Base-by-base conservation (phyloP, 2,888 invertebrate species). In the Drepanosiphum platanoidis region DNA sequence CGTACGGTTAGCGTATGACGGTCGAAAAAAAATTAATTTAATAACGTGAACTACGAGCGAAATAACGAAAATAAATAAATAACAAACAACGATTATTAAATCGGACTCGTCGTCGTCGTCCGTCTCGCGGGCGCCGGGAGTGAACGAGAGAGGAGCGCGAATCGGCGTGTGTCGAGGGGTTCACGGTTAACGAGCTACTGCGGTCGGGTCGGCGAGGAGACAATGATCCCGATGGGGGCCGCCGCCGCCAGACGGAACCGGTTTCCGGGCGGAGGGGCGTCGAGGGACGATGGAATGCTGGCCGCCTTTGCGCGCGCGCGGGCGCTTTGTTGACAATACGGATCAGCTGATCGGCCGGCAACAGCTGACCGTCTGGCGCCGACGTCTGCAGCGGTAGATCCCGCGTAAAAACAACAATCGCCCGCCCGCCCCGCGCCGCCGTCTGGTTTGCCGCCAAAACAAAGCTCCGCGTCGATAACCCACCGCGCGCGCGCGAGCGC, bases 231-330 rank as follows among this genome's bases (percentile, higher is more conserved):
- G 32, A 75, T n/a, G 75, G 64, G 30, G 77, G 77, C 52, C 39
- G 66, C 72, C 71, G 39, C 34, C 66, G 42, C 42, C 42, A 72
- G 74, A 74, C 83, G 83, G 52, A 75, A 84, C 83, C 68, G 83
- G 83, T 84, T 82, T 30, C 7, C 46, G 83, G 22, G 30, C 52
- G 39, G 77, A 58, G 84, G 32, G 74, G 66, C 18, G 74, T n/a
- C 70, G 36, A 34, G 66, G 58, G 13, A 66, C 66, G 34, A 34
- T 52, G 84, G 84, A 84, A 84, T 84, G 84, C 75, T 22, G 68
- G 72, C 58, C 68, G 30, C n/a, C 30, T 84, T 84, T 77, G 84
- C 84, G 84, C 84, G 83, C 74, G 86, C 86, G 82, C 86, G 86
- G 42, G 42, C 66, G 86, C 82, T 82, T 75, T 74, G 79, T 81